A percentile compares a stretch with the other conserved stretches of the same genome.
phyloP scores from a whole-genome alignment of 2,888 invertebrate genomes.

The Muscina levida region DNA sequence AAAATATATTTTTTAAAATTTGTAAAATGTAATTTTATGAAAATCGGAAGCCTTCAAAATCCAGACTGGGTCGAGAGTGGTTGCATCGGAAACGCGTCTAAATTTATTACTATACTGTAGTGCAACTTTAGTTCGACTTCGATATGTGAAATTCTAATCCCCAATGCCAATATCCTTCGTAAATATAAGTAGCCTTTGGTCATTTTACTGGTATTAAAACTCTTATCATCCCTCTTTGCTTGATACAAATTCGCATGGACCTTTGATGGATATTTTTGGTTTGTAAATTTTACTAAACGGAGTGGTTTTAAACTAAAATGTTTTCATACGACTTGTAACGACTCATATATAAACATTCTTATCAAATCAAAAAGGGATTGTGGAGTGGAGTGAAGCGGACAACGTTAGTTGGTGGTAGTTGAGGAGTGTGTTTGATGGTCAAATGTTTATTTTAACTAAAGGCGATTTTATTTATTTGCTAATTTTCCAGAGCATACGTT shows the following conservation, averaged over 20 bases:
- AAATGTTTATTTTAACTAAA: constrained; percentile 60
- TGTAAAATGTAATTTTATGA: too few species aligned
- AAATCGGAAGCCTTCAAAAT: too few species aligned
- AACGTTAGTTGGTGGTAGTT: not conserved
- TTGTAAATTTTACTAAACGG: constrained; percentile 23
- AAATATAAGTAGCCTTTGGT: constrained; percentile 65
- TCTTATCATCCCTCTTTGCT: not conserved
- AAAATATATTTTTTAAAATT: too few species aligned
- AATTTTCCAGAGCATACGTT: constrained; percentile 67
- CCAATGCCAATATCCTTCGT: too few species aligned
- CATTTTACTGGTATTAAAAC: constrained; percentile 69
- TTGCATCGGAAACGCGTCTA: too few species aligned
- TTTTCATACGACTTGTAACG: constrained; percentile 11
- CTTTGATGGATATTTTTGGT: not conserved
- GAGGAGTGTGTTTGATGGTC: constrained; percentile 22
- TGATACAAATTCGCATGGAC: not conserved
- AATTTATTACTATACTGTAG: too few species aligned
- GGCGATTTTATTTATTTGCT: constrained; percentile 62
- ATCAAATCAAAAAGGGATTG: not conserved
- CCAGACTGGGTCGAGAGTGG: too few species aligned
- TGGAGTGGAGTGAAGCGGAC: too few species aligned
- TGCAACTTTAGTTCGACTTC: too few species aligned
- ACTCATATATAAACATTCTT: not conserved
- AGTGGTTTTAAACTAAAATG: constrained; percentile 40
- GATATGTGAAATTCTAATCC: too few species aligned